Conservation (phyloP, 1,140 invertebrate genomes). For the Pinna nobilis region DNA sequence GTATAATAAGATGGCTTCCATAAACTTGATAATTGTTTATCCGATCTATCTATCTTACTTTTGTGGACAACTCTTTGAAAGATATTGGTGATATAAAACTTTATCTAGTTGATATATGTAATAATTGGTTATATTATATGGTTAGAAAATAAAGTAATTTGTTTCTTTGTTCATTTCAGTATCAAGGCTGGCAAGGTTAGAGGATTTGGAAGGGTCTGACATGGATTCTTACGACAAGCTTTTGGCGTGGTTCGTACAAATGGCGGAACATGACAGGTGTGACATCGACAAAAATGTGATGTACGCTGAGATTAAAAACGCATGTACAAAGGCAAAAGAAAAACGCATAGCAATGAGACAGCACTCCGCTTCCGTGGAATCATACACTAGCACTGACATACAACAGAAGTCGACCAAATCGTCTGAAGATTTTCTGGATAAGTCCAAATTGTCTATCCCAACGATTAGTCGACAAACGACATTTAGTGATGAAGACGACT, state of each 20-base stretch:
- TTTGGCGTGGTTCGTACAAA: conserved; percentile 58
- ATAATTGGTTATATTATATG: too few species aligned
- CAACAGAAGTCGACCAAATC: conserved; percentile 9
- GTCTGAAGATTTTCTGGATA: conserved; percentile 30
- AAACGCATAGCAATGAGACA: conserved; percentile 2
- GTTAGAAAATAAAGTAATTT: neutral
- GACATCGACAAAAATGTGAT: conserved; percentile 48
- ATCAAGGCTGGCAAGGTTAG: conserved; percentile 38
- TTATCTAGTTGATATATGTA: too few species aligned
- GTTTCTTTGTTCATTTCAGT: conserved; percentile 32
- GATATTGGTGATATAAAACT: too few species aligned
- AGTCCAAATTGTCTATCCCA: conserved; percentile 16
- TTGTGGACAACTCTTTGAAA: too few species aligned
- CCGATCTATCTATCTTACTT: too few species aligned
- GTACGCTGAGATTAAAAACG: conserved; percentile 48
- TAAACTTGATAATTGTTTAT: too few species aligned
- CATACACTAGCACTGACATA: conserved; percentile 20
- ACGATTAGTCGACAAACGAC: conserved; percentile 25
- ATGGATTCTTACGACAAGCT: conserved; percentile 61
- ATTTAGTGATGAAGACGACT: conserved; percentile 35
- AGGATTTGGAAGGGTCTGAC: conserved; percentile 44
- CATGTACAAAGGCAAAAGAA: conserved; percentile 30
- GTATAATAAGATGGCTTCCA: too few species aligned
- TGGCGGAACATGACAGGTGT: conserved; percentile 54
- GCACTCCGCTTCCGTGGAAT: conserved; percentile 24